Evolutionary conservation across 2,113 vertebrate genomes (phyloP), one percentile per base, ranked within the genome.

Genomic region (Leucoraja erinaceus): DNA sequence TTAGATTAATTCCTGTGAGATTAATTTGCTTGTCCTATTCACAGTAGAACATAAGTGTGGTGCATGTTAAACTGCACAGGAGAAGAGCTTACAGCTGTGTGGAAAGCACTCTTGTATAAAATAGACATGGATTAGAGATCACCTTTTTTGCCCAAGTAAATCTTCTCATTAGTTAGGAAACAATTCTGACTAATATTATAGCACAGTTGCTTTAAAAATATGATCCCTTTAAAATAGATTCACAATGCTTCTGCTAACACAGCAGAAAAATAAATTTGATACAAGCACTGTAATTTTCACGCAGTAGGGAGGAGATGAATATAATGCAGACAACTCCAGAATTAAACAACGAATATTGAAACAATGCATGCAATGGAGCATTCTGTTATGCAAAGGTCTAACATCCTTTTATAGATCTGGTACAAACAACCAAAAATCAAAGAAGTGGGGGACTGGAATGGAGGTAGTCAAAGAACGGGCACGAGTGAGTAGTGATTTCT

Each of bases 171-270:
- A 88, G n/a, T 16, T 5, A 63, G 20, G n/a, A 66, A 66, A 63
- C n/a, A 63, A 66, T 33, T 7, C 5, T 31, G 1, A 88, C 5
- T 3, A 16, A 31, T 66, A 28, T 61, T 4, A 14, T n/a, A 28
- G 4, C 28, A 14, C 47, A 84, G 56, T 59, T n/a, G 11, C 11
- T 86, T 63, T 14, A 86, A 14, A 28, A n/a, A 31, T 14, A n/a
- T 86, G 61, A 86, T 61, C 83, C 56, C 61, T 88, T 66, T 31
- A 63, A 88, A 88, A 66, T 88, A 66, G 59, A 86, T 86, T 25
- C 14, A 63, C 31, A 8, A 88, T 66, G 28, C 11, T 31, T 63
- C 83, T 31, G 31, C 6, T 63, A 88, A 88, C 61, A 63, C 31
- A 63, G 56, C n/a, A 31, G 59, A 63, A 63, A 86, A 88, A 88